phyloP scores from a whole-genome alignment of 2,797 vertebrate genomes.

The Vespertilio murinus region DNA sequence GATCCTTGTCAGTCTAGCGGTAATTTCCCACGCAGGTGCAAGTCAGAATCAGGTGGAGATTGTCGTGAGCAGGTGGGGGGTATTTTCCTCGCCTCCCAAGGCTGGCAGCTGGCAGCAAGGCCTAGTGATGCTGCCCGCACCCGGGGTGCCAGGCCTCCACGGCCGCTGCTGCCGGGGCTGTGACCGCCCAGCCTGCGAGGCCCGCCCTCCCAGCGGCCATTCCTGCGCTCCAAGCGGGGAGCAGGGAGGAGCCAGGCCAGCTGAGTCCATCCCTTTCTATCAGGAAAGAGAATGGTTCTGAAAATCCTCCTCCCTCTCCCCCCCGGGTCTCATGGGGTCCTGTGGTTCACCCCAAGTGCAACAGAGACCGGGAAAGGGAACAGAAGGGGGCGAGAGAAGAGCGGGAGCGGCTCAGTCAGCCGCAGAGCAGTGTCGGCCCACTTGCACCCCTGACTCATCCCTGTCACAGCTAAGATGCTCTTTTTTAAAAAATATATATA shows the following conservation, averaged over 20 bases:
- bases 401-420: not conserved
- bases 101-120: not conserved
- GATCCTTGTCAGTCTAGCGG: not conserved
- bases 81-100: not conserved
- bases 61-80: not conserved
- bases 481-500: too few species aligned
- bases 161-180: too few species aligned
- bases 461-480: not conserved
- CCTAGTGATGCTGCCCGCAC: not conserved
- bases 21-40: not conserved
- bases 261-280: not conserved
- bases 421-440: not conserved
- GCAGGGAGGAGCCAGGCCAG: not conserved
- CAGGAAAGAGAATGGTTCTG: not conserved
- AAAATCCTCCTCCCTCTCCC: not conserved
- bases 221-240: not conserved
- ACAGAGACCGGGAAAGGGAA: not conserved
- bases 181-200: not conserved
- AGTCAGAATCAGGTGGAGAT: not conserved
- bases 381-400: not conserved
- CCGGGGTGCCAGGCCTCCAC: not conserved
- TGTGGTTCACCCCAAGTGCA: not conserved
- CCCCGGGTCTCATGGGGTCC: not conserved
- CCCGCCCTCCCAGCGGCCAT: not conserved
- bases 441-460: not conserved